A percentile compares a stretch with the other conserved stretches of the same genome.
Evolutionary conservation across 2,797 vertebrate genomes (phyloP).

Genomic region (Sciurus carolinensis): DNA sequence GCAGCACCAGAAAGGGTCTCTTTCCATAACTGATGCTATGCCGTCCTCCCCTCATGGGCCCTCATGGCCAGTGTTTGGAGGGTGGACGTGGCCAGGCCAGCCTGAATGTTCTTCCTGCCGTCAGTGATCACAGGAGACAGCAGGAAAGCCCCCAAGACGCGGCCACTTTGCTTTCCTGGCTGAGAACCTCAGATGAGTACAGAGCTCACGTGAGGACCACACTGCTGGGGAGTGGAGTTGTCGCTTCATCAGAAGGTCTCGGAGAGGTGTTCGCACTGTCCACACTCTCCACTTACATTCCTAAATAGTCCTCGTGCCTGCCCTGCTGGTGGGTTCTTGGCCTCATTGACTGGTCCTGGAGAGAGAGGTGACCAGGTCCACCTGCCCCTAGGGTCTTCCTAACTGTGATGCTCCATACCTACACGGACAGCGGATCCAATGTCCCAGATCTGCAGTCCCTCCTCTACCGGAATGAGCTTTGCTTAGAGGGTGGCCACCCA

Average conservation of each 20-base stretch:
- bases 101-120: not conserved
- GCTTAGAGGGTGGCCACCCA: not conserved
- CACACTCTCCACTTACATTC: not conserved
- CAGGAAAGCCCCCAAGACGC: not conserved
- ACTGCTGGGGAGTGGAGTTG: rapidly evolving
- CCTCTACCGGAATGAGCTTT: not conserved
- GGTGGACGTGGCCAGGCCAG: not conserved
- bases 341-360: not conserved
- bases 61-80: not conserved
- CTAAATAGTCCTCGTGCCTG: not conserved
- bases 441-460: not conserved
- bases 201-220: not conserved
- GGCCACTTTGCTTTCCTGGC: not conserved
- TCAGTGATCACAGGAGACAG: not conserved
- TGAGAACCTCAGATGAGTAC: not conserved
- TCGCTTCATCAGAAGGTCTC: not conserved
- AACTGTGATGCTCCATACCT: not conserved
- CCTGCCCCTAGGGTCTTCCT: not conserved
- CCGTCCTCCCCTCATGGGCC: not conserved
- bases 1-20: not conserved
- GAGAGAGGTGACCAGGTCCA: not conserved
- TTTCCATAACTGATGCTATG: not conserved
- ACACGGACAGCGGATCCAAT: not conserved
- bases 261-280: rapidly evolving
- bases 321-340: not conserved